Base-by-base conservation (phyloP, 2,888 invertebrate genomes). In the Alitta virens region DNA sequence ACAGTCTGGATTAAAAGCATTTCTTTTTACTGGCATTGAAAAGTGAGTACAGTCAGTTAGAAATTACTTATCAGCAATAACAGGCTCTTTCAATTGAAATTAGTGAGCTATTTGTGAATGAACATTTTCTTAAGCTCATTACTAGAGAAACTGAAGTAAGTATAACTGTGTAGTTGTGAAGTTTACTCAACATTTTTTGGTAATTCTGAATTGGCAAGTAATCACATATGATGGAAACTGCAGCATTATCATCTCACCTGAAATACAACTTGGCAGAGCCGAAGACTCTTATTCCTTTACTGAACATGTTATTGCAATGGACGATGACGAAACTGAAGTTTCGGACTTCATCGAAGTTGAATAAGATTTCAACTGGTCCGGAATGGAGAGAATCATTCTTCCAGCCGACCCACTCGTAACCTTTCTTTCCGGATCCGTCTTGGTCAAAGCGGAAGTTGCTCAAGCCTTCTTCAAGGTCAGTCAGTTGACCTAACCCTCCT, bases 401-500 rank as follows among this genome's bases (percentile, higher is more conserved):
- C 94, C 94, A 94, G 0, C 93, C 94, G 33, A 94, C 89, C 94
- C 94, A 94, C 56, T 91, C 91, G 74, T 90, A 89, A 25, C 87
- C 86, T 88, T 79, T 85, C 42, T 56, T 56, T 23, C 61, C 56
- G 2, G 40, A 25, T 60, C 82, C 89, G 81, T 87, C 87, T 75
- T 86, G 86, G 65, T 87, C 85, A 74, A 85, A 83, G 76, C 88
- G 87, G 80, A 89, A 89, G 80, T 89, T 88, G 70, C 90, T 90
- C 1, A 89, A 89, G 0, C 91, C 92, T 68, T 87, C 87, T 73
- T 87, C 87, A 16, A 92, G 92, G 78, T 93, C 92, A 12, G 90
- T 76, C 68, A 95, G 85, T 78, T 91, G 91, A 1, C 94, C 94
- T 33, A 94, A 84, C 0, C 94, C 94, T 16, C 88, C 87, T 43